Percentiles rank a stretch among this genome's conserved stretches.
phyloP scores from a whole-genome alignment of 2,797 vertebrate genomes.

The Apogon hyalosoma region DNA sequence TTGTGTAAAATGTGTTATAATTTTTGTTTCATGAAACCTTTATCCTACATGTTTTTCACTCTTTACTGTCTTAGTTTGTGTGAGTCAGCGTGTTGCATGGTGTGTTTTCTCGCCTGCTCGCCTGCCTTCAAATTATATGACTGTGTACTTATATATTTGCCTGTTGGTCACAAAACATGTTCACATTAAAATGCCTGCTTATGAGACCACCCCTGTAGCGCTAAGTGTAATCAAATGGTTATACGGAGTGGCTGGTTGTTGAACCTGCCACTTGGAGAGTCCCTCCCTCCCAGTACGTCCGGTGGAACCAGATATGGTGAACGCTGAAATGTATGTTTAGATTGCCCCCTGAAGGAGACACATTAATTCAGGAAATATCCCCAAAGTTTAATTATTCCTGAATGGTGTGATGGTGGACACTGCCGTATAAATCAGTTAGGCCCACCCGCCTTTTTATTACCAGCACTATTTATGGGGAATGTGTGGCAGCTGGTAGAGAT shows the following conservation, averaged over 20 bases:
- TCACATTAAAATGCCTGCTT: slow-evolving; percentile 60
- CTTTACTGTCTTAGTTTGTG: slow-evolving; percentile 4
- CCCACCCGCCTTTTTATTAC: slow-evolving; percentile 82
- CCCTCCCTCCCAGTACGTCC: slow-evolving; percentile 30
- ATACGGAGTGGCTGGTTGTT: slow-evolving; percentile 68
- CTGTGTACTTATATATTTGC: slow-evolving; percentile 28
- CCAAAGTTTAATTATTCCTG: slow-evolving; percentile 84
- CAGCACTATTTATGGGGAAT: slow-evolving; percentile 82
- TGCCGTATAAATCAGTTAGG: slow-evolving; percentile 80
- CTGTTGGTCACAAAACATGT: slow-evolving; percentile 42
- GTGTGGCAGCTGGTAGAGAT: slow-evolving; percentile 80
- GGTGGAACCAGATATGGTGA: slow-evolving; percentile 37
- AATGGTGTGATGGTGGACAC: slow-evolving; percentile 78
- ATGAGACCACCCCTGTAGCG: slow-evolving; percentile 43
- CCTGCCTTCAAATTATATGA: slow-evolving; percentile 24
- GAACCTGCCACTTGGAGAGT: slow-evolving; percentile 58
- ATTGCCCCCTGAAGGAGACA: slow-evolving; percentile 69
- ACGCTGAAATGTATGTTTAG: slow-evolving; percentile 67
- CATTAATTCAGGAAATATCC: slow-evolving; percentile 80
- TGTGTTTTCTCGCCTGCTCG: slow-evolving; percentile 11
- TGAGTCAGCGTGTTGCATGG: slow-evolving; percentile 21
- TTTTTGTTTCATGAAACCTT: slow-evolving; percentile 24
- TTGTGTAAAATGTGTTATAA: slow-evolving; percentile 3
- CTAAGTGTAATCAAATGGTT: slow-evolving; percentile 65
- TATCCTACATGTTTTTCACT: slow-evolving; percentile 12